Conservation (phyloP, 2,113 vertebrate species). For the Paradoxurus hermaphroditus region DNA sequence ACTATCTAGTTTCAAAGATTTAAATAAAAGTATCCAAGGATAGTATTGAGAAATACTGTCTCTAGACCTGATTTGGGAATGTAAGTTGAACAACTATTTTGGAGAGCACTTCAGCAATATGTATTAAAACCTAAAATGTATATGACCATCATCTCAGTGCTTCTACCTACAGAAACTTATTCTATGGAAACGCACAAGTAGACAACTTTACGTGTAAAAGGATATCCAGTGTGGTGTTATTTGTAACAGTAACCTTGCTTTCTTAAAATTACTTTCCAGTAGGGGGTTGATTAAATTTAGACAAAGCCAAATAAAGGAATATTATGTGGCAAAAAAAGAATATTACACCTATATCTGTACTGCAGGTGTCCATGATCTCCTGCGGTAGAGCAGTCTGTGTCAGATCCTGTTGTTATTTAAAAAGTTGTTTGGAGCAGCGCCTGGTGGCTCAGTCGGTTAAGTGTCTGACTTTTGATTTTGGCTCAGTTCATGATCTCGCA, state of each 20-base stretch:
- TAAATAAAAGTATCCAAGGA: not conserved
- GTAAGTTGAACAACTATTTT: not conserved
- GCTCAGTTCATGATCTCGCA: too few species aligned
- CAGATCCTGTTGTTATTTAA: not conserved
- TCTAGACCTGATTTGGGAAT: not conserved
- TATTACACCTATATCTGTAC: not conserved
- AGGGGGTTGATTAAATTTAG: not conserved
- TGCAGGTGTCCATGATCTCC: not conserved
- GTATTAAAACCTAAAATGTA: not conserved
- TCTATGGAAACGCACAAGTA: not conserved
- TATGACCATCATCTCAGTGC: not conserved
- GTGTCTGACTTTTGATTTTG: too few species aligned
- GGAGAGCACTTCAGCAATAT: not conserved
- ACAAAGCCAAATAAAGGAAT: not conserved
- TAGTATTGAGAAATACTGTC: not conserved
- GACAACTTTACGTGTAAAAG: not conserved
- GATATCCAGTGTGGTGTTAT: not conserved
- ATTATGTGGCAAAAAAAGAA: not conserved
- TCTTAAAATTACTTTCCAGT: slow-evolving; percentile 27
- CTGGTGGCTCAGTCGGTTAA: too few species aligned
- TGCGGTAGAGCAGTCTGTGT: not conserved
- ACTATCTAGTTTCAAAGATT: not conserved
- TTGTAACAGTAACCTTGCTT: not conserved
- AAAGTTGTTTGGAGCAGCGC: not conserved
- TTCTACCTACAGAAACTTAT: not conserved